Conservation (phyloP, 2,797 vertebrate genomes). For the Gallinago nigripennis region DNA sequence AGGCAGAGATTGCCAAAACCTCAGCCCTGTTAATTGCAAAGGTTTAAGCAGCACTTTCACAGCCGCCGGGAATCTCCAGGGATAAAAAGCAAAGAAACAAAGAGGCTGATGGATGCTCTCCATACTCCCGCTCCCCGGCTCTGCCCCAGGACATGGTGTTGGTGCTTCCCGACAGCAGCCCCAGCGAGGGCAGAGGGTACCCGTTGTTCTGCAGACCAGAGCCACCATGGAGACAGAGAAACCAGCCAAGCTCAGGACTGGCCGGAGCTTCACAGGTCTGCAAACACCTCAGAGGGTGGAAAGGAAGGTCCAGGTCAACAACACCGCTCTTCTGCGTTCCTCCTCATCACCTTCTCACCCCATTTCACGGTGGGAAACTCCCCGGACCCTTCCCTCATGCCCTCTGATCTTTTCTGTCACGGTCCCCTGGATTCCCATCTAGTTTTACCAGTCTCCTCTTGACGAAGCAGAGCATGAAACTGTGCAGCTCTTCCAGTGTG, state of each 20-base stretch:
- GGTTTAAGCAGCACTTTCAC: background rate
- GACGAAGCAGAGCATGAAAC: background rate
- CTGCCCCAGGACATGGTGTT: background rate
- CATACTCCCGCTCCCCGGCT: background rate
- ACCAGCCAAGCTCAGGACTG: background rate
- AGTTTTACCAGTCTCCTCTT: background rate
- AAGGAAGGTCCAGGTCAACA: background rate
- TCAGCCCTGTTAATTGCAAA: background rate
- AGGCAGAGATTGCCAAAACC: background rate
- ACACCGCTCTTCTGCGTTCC: background rate
- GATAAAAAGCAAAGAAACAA: background rate
- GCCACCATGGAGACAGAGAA: background rate
- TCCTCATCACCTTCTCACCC: background rate
- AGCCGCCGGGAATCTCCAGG: background rate
- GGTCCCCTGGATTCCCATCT: background rate
- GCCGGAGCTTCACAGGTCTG: background rate
- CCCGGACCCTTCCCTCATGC: rapidly evolving
- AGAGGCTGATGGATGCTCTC: background rate
- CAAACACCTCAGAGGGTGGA: background rate
- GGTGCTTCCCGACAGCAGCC: background rate
- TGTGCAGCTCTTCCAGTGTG: background rate
- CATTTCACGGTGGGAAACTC: background rate
- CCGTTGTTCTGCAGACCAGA: background rate
- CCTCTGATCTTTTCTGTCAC: background rate
- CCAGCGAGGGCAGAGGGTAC: rapidly evolving